Percentiles rank a stretch among this genome's conserved stretches.
Evolutionary conservation across 2,797 vertebrate species (phyloP).

Genomic region (Acipenser transmontanus): DNA sequence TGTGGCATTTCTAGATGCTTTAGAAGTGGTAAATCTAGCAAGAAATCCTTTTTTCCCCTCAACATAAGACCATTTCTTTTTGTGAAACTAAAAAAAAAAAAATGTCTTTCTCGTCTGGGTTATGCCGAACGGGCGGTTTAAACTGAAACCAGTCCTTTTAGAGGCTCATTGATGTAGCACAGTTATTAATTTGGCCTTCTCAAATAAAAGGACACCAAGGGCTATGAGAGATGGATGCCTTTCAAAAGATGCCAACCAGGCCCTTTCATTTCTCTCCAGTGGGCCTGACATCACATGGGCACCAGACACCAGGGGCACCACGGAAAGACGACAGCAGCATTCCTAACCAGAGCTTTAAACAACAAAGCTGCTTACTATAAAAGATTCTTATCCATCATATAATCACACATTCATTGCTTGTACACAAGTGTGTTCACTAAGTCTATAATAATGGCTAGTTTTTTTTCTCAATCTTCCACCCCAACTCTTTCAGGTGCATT

Average conservation of each 20-base stretch:
- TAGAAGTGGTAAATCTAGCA: slow-evolving; percentile 66
- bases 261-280: slow-evolving; percentile 61
- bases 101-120: slow-evolving; percentile 16
- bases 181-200: slow-evolving; percentile 71
- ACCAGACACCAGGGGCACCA: slow-evolving; percentile 48
- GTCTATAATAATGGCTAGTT: no score
- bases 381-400: background rate
- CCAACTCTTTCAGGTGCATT: no score
- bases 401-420: background rate
- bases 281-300: slow-evolving; percentile 35
- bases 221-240: slow-evolving; percentile 60
- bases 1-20: slow-evolving; percentile 64
- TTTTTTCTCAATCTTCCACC: no score
- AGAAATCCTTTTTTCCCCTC: slow-evolving; percentile 44
- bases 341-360: slow-evolving; percentile 37
- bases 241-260: slow-evolving; percentile 32
- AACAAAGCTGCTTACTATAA: slow-evolving; percentile 42
- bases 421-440: background rate
- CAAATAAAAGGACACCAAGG: slow-evolving; percentile 63
- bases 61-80: slow-evolving; percentile 45
- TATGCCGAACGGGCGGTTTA: slow-evolving; percentile 28
- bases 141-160: slow-evolving; percentile 38
- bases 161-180: slow-evolving; percentile 60
- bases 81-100: slow-evolving; percentile 17
- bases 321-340: slow-evolving; percentile 58